These are phyloP conservation scores for Kryptolebias ocellatus DNA, from an alignment of 2,797 vertebrate species.

Conservation along the genomic window DNA sequence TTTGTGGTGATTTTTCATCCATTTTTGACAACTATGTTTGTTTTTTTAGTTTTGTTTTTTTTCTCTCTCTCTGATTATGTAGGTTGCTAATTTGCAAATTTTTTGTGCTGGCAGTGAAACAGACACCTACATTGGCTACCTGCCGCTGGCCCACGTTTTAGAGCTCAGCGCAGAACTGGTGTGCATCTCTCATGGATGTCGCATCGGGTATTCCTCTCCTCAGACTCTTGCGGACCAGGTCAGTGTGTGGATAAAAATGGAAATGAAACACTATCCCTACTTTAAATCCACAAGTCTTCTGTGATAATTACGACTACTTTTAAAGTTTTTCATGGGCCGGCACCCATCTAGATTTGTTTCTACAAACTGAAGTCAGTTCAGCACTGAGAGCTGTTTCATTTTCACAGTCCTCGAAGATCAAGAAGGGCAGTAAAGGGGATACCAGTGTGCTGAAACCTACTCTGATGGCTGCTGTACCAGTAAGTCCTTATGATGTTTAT, in stretches of 20 bases:
- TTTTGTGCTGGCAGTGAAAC: constrained; percentile 83
- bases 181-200: constrained; percentile 92
- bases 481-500: constrained; percentile 71
- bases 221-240: constrained; percentile 98
- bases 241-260: constrained; percentile 23
- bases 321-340: too few species aligned
- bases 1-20: not conserved
- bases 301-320: too few species aligned
- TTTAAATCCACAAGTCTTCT: not conserved
- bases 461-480: constrained; percentile 96
- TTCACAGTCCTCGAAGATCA: constrained; percentile 95
- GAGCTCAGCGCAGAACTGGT: constrained; percentile 96
- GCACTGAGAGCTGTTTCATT: constrained; percentile 15
- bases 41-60: not conserved
- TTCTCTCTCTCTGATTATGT: not conserved
- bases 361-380: not conserved
- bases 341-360: too few species aligned
- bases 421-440: constrained; percentile 98
- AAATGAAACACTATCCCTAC: not conserved
- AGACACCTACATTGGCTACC: constrained; percentile 94
- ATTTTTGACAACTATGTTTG: not conserved
- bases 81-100: constrained; percentile 12
- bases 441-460: constrained; percentile 92
- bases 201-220: constrained; percentile 96
- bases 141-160: constrained; percentile 95